A percentile compares a stretch with the other conserved stretches of the same genome.
Evolutionary conservation across 2,113 vertebrate genomes (phyloP).

Genomic region (Dascyllus trimaculatus): DNA sequence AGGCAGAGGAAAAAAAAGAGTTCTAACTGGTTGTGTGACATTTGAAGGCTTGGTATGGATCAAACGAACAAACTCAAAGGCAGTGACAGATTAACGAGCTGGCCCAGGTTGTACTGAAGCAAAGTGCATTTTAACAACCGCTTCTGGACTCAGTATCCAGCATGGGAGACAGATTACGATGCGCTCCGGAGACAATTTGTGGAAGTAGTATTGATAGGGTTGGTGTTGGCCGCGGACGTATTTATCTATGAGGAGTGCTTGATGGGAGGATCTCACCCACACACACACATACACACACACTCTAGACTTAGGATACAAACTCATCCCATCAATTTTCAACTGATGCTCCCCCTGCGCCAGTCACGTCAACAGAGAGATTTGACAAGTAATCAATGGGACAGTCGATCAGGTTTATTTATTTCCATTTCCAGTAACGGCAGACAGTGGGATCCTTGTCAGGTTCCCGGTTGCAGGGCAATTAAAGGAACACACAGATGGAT

Average conservation of each 20-base stretch:
- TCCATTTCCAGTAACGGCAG: conserved; percentile 80
- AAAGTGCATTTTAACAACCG: conserved; percentile 76
- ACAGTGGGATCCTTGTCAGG: conserved; percentile 72
- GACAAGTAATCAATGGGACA: conserved; percentile 79
- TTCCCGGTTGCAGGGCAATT: conserved; percentile 77
- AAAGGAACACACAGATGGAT: conserved; percentile 59
- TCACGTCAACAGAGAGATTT: conserved; percentile 64
- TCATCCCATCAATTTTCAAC: conserved; percentile 67
- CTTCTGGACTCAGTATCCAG: conserved; percentile 51
- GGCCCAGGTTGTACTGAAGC: conserved; percentile 39
- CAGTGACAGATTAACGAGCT: conserved; percentile 29
- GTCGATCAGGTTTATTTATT: conserved; percentile 79
- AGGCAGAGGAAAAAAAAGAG: not conserved
- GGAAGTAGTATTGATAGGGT: conserved; percentile 71
- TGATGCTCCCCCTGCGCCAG: conserved; percentile 61
- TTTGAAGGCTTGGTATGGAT: not conserved
- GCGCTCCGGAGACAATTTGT: conserved; percentile 72
- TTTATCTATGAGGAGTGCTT: conserved; percentile 68
- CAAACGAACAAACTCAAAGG: conserved; percentile 7
- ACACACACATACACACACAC: not conserved
- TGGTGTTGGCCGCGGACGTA: conserved; percentile 53
- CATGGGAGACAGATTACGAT: conserved; percentile 69
- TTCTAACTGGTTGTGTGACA: not conserved
- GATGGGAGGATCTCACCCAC: conserved; percentile 21
- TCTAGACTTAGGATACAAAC: conserved; percentile 37